Evolutionary conservation across 2,888 invertebrate species (phyloP).

Genomic region (Cremastobaeus sp.): DNA sequence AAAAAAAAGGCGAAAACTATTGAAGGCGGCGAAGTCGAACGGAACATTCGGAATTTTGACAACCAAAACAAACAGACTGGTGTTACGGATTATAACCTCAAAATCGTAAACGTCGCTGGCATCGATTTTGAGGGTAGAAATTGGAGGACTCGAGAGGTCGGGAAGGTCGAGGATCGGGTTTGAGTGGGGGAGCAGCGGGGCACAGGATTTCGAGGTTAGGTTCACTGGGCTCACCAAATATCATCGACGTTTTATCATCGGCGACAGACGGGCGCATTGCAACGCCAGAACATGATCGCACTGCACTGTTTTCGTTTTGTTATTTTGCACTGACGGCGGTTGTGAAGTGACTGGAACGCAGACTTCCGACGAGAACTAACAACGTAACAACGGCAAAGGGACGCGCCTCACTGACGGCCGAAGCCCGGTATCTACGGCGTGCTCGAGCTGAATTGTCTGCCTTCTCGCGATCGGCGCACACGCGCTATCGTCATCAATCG

Average conservation of each 20-base stretch:
- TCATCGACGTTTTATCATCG: constrained; percentile 76
- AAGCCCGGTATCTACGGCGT: constrained; percentile 14
- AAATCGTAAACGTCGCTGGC: constrained; percentile 10
- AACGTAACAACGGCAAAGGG: too few relatives aligned
- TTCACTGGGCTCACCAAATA: constrained; percentile 74
- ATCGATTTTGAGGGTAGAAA: constrained; percentile 43
- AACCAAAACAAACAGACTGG: constrained; percentile 19
- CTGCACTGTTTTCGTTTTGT: constrained; percentile 23
- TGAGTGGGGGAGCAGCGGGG: neutral
- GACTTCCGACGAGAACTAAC: neutral
- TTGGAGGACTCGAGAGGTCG: neutral
- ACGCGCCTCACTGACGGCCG: constrained; percentile 38
- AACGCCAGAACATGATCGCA: constrained; percentile 58
- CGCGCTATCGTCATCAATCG: constrained; percentile 46
- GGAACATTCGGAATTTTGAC: constrained; percentile 2
- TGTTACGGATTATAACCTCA: constrained; percentile 29
- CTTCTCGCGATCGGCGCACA: constrained; percentile 23
- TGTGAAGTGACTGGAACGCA: neutral
- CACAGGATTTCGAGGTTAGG: constrained; percentile 19
- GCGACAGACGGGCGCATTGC: constrained; percentile 69
- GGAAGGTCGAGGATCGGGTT: constrained; percentile 6
- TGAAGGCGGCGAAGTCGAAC: neutral
- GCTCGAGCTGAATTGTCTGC: constrained; percentile 3
- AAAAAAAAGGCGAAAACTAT: neutral
- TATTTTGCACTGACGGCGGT: too few relatives aligned